phyloP scores from a whole-genome alignment of 1,140 invertebrate species.

The Macrotrachela quadricornifera region DNA sequence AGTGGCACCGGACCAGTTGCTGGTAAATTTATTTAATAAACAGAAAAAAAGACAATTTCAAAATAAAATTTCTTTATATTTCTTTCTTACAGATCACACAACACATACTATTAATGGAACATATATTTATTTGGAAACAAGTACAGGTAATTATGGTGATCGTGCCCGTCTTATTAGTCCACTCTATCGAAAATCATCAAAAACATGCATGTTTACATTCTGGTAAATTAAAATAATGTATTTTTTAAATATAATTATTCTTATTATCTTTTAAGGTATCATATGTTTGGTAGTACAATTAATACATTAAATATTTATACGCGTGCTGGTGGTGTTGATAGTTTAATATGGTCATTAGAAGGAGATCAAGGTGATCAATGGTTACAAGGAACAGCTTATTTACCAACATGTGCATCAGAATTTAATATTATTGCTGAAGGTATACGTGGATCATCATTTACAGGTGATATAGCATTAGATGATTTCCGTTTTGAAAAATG shows the following conservation, averaged over 20 bases:
- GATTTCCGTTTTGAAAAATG: conserved; percentile 17
- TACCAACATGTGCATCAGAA: conserved; percentile 16
- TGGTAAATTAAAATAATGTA: neutral
- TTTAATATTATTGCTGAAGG: conserved; percentile 20
- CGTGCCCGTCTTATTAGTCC: conserved; percentile 15
- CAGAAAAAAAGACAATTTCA: too few species aligned
- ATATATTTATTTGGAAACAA: conserved; percentile 14
- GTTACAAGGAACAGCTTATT: conserved; percentile 11
- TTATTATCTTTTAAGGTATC: conserved; percentile 1
- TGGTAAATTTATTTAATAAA: neutral
- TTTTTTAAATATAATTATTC: neutral
- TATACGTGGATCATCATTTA: conserved; percentile 13
- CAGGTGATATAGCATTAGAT: conserved; percentile 20
- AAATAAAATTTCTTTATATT: too few species aligned
- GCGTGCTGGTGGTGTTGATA: neutral
- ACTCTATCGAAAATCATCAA: conserved; percentile 13
- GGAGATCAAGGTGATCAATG: conserved; percentile 11
- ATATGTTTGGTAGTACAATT: conserved; percentile 7
- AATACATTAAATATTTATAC: conserved; percentile 13
- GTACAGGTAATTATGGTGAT: neutral
- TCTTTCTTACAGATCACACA: conserved; percentile 3
- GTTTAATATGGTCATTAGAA: neutral
- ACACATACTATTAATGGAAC: conserved; percentile 1
- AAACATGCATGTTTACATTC: conserved; percentile 7
- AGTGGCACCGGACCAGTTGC: conserved; percentile 15